phyloP scores from a whole-genome alignment of 2,113 vertebrate genomes.

The Cyrtonyx montezumae region DNA sequence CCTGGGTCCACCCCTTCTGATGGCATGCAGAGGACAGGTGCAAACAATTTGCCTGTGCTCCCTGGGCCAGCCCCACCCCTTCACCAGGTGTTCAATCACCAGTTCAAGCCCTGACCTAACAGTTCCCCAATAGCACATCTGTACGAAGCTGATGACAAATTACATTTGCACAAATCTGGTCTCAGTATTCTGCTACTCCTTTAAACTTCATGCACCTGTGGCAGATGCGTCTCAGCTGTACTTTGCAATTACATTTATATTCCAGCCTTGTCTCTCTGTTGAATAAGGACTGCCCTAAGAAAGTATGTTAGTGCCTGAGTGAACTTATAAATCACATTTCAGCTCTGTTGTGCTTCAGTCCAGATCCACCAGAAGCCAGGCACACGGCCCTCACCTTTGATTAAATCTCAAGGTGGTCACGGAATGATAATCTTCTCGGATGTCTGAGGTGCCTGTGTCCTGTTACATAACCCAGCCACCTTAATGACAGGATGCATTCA shows the following conservation, averaged over 20 bases:
- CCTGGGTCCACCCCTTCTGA: too few species aligned
- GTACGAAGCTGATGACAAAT: neutral
- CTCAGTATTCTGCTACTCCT: neutral
- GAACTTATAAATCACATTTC: constrained; percentile 33
- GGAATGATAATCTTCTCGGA: neutral
- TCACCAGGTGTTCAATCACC: too few species aligned
- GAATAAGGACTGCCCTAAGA: constrained; percentile 1
- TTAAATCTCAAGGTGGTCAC: constrained; percentile 18
- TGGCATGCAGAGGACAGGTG: too few species aligned
- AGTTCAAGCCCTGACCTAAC: too few species aligned
- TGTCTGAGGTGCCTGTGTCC: neutral
- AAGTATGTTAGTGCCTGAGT: neutral
- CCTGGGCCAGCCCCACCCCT: too few species aligned
- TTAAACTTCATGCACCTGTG: neutral
- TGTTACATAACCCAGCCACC: neutral
- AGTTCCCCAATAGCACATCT: neutral
- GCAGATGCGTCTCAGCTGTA: neutral
- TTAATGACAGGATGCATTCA: neutral
- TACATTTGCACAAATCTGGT: neutral
- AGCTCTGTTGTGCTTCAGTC: neutral
- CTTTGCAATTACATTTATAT: neutral
- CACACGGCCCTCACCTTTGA: neutral
- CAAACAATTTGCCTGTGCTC: too few species aligned
- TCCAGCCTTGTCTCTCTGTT: neutral
- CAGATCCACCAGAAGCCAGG: neutral